These are phyloP conservation scores for Acleris emargana DNA, from an alignment of 2,888 invertebrate genomes.

Conservation along the genomic window DNA sequence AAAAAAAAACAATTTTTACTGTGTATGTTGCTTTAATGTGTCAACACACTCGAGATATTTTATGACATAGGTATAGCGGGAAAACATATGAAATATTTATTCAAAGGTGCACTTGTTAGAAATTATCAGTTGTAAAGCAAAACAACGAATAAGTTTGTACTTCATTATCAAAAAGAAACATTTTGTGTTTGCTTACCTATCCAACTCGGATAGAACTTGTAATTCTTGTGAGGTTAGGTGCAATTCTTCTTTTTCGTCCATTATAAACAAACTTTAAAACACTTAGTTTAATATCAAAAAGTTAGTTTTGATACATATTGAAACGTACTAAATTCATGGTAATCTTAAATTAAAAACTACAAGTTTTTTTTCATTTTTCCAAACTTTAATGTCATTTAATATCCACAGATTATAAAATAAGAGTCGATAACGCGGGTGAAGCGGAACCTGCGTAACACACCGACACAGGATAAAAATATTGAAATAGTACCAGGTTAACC, in stretches of 20 bases:
- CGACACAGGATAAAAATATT: background rate
- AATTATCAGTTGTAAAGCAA: too few species aligned
- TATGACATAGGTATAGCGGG: too few species aligned
- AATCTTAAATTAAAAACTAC: constrained; percentile 20
- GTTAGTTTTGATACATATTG: background rate
- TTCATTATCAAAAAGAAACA: constrained; percentile 8
- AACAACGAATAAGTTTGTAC: background rate
- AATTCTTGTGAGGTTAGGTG: constrained; percentile 92
- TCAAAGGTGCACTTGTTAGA: too few species aligned
- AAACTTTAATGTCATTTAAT: constrained; percentile 33
- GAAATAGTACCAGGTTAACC: too few species aligned
- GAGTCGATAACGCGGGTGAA: background rate
- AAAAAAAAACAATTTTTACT: too few species aligned
- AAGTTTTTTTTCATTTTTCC: background rate
- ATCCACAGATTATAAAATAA: constrained; percentile 15
- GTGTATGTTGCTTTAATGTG: too few species aligned
- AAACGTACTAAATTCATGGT: constrained; percentile 11
- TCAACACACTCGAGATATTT: too few species aligned
- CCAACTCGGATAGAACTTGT: constrained; percentile 93
- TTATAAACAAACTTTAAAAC: constrained; percentile 45
- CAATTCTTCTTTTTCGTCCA: constrained; percentile 86
- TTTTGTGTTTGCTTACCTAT: constrained; percentile 85
- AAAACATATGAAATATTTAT: too few species aligned
- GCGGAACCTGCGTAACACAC: background rate
- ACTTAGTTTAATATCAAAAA: constrained; percentile 8